Evolutionary conservation across 2,113 vertebrate species (phyloP).

Genomic region (Caranx ignobilis): DNA sequence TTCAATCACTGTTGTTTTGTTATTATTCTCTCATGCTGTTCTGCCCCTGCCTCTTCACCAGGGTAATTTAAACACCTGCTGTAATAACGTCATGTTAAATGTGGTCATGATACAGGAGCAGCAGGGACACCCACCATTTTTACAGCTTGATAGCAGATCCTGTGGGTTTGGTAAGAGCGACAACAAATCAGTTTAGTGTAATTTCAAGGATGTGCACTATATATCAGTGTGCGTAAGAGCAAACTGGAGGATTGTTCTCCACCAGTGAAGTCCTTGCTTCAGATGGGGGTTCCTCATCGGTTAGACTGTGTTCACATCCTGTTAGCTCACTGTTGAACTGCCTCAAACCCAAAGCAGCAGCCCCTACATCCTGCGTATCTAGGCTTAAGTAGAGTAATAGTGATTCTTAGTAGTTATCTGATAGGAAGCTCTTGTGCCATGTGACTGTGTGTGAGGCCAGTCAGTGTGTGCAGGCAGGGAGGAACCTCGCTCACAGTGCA

Average conservation of each 20-base stretch:
- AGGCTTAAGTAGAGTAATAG: background rate
- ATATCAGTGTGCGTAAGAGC: background rate
- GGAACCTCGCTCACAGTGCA: constrained; percentile 14
- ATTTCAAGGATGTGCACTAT: background rate
- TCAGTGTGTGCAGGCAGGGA: background rate
- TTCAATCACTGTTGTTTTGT: background rate
- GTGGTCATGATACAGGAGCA: background rate
- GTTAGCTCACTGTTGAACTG: constrained; percentile 32
- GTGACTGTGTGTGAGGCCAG: constrained; percentile 31
- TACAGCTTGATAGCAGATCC: background rate
- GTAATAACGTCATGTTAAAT: background rate
- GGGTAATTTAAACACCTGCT: background rate
- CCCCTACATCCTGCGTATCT: constrained; percentile 17
- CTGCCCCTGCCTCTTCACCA: background rate
- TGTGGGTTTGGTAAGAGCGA: background rate
- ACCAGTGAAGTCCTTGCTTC: constrained; percentile 41
- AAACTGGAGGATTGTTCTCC: constrained; percentile 29
- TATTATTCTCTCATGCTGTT: background rate
- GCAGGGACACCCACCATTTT: background rate
- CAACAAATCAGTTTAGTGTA: constrained; percentile 9
- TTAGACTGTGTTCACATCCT: constrained; percentile 51
- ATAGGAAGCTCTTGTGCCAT: constrained; percentile 8
- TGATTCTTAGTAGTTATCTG: constrained; percentile 4
- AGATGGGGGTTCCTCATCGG: constrained; percentile 33
- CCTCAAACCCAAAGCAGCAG: constrained; percentile 30